phyloP scores from a whole-genome alignment of 2,797 vertebrate species.

The Acanthopagrus latus region DNA sequence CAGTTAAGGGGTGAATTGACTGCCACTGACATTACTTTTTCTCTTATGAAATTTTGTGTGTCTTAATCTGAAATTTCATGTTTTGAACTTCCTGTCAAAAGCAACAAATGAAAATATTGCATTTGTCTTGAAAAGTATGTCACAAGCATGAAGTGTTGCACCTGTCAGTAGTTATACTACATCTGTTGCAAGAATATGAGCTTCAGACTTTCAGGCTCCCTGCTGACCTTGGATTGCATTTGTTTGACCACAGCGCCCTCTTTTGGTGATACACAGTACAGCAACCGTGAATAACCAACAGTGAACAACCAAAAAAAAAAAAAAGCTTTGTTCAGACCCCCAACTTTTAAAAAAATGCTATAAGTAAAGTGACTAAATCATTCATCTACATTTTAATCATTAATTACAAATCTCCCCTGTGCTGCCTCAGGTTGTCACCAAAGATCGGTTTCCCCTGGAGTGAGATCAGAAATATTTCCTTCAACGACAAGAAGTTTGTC shows the following conservation, averaged over 20 bases:
- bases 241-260: slow-evolving; percentile 35
- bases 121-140: background rate
- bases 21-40: background rate
- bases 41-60: no score
- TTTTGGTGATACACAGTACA: slow-evolving; percentile 5
- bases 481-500: slow-evolving; percentile 98
- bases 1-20: background rate
- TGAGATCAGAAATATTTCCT: slow-evolving; percentile 98
- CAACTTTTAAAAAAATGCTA: background rate
- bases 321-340: background rate
- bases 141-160: no score
- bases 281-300: background rate
- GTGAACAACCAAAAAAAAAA: no score
- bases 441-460: slow-evolving; percentile 99
- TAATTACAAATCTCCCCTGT: background rate
- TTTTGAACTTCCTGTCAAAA: background rate
- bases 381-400: background rate
- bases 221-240: background rate
- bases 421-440: slow-evolving; percentile 90
- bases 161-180: background rate
- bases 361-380: background rate
- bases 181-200: background rate
- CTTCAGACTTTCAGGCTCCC: background rate
- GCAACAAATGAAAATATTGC: background rate
- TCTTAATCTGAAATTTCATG: background rate